Percentiles rank a stretch among this genome's conserved stretches.
Evolutionary conservation across 2,797 vertebrate species (phyloP).

Genomic region (Hapalemur alaotrensis): DNA sequence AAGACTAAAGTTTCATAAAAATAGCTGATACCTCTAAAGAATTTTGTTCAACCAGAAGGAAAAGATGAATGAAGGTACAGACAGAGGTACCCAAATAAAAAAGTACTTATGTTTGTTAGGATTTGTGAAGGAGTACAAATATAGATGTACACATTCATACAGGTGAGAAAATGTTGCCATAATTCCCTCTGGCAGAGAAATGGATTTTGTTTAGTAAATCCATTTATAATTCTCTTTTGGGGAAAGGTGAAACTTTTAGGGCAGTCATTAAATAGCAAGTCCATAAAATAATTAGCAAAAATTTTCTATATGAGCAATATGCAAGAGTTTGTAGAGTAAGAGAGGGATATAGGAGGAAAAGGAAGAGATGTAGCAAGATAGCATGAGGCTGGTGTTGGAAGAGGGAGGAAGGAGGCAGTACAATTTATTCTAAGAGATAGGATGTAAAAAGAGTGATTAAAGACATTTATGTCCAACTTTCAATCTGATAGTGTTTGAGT

Average conservation of each 20-base stretch:
- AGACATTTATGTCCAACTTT: not conserved
- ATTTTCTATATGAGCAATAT: not conserved
- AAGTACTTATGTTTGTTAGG: not conserved
- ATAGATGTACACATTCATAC: not conserved
- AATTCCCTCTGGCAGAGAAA: not conserved
- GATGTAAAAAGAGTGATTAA: not conserved
- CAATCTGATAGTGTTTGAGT: not conserved
- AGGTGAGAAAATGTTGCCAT: not conserved
- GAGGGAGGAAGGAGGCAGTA: not conserved
- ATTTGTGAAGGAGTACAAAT: not conserved
- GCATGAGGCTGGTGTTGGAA: not conserved
- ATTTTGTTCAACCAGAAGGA: not conserved
- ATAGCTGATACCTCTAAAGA: not conserved
- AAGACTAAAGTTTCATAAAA: not conserved
- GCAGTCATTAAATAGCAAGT: not conserved
- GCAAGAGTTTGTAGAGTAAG: not conserved
- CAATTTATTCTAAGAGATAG: not conserved
- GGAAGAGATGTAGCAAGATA: not conserved
- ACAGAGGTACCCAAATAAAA: not conserved
- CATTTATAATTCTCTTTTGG: slow-evolving; percentile 31
- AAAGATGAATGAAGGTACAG: not conserved
- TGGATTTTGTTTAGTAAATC: not conserved
- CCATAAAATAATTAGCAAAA: not conserved
- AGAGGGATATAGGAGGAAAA: not conserved
- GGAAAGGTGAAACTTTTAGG: not conserved